Base-by-base conservation (phyloP, 2,888 invertebrate genomes). In the Erynnis tages region DNA sequence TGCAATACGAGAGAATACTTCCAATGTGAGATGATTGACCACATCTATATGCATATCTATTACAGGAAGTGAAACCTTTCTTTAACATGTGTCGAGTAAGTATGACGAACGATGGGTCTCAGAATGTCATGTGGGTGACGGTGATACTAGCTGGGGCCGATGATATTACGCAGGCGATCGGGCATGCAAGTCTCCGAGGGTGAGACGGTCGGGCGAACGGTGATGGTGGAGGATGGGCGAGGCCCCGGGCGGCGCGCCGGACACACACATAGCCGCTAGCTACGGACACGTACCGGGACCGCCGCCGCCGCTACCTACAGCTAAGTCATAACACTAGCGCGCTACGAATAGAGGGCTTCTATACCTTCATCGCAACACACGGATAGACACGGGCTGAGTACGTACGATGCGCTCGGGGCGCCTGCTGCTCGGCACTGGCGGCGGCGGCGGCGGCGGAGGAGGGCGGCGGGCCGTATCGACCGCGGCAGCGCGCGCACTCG, bases 311-410 rank as follows among this genome's bases (percentile, higher is more conserved):
- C 76, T 77, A 80, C 81, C 76, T 82, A 83, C 77, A 71, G 77
- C 83, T 81, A 83, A 69, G 70, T 68, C 78, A 76, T 78, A 79
- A 72, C 74, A 76, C 81, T 84, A 85, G 67, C 76, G 77, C 81
- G 73, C 82, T 85, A 84, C 71, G 71, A 73, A 69, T 67, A 71
- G 69, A 71, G 77, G 75, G 71, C 65, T 68, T 71, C 73, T 75
- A 67, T 88, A 88, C 88, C 88, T 88, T 84, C 88, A 88, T 88
- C 74, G 85, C 86, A 84, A 87, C 84, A 76, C 72, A 59, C 72
- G 72, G 68, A 56, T 54, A 57, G 60, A 54, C 56, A 54, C 58
- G 60, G 59, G 58, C 61, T 61, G 59, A 55, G 54, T 30, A 40
- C 45, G 54, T 37, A 52, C 38, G 45, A 54, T 57, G 63, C 61